A percentile compares a stretch with the other conserved stretches of the same genome.
These are phyloP conservation scores for Linnaemya tessellans DNA, from an alignment of 2,888 invertebrate genomes.

Conservation along the genomic window DNA sequence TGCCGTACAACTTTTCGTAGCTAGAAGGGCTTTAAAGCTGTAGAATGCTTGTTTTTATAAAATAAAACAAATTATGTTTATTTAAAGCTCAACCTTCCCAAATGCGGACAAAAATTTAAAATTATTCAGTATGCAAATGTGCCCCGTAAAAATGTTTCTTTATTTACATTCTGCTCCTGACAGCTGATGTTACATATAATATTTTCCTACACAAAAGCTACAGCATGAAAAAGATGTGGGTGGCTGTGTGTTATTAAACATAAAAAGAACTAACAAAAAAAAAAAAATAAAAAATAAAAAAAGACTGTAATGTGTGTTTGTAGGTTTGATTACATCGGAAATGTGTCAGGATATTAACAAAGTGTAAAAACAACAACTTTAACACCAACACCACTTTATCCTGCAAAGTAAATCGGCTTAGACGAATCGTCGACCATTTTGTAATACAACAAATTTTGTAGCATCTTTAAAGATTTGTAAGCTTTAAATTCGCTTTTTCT, in stretches of 20 bases:
- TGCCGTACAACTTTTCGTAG: too few relatives aligned
- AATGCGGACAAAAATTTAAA: not conserved
- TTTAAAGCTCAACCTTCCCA: too few relatives aligned
- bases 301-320: not conserved
- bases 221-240: not conserved
- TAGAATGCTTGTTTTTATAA: too few relatives aligned
- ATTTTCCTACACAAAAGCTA: not conserved
- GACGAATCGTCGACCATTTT: not conserved
- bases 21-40: too few relatives aligned
- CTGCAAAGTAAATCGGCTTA: not conserved
- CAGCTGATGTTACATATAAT: not conserved
- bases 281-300: too few relatives aligned
- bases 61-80: too few relatives aligned
- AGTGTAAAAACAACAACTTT: slow-evolving; percentile 47
- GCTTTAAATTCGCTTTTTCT: not conserved
- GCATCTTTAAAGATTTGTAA: not conserved
- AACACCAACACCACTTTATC: slow-evolving; percentile 31
- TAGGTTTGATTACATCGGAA: slow-evolving; percentile 30
- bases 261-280: too few relatives aligned
- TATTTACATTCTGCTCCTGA: not conserved
- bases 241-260: not conserved
- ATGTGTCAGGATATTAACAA: slow-evolving; percentile 61
- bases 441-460: not conserved
- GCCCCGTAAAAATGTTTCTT: not conserved
- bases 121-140: not conserved